A percentile compares a stretch with the other conserved stretches of the same genome.
These are phyloP conservation scores for Rattus rattus DNA, from an alignment of 2,113 vertebrate species.

Conservation along the genomic window DNA sequence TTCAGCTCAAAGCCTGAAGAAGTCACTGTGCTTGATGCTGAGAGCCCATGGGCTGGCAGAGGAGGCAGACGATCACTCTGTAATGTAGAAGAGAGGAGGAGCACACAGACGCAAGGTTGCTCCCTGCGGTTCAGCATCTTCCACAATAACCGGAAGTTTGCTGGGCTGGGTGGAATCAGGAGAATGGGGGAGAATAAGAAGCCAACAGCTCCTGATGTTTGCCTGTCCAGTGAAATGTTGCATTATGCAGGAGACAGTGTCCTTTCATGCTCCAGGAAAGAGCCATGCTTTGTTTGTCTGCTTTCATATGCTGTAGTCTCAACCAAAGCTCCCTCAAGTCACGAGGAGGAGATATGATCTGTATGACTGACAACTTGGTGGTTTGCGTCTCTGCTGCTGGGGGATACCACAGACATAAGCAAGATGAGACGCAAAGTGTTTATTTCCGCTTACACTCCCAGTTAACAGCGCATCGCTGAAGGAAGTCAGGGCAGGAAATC, in stretches of 20 bases:
- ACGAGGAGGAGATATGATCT: neutral
- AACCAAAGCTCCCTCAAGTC: neutral
- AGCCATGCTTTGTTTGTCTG: neutral
- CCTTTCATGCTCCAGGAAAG: neutral
- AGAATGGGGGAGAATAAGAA: neutral
- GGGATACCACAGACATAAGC: neutral
- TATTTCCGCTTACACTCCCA: too few species aligned
- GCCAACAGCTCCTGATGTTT: neutral
- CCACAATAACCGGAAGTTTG: neutral
- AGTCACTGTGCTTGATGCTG: neutral
- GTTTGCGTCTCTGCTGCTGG: neutral
- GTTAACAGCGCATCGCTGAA: neutral
- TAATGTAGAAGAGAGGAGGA: conserved; percentile 2
- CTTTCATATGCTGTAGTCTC: neutral
- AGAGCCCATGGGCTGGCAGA: neutral
- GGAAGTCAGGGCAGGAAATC: neutral
- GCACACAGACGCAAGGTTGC: conserved; percentile 25
- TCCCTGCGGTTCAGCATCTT: neutral
- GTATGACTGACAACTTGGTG: neutral
- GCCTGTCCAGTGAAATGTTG: neutral
- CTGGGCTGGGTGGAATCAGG: neutral
- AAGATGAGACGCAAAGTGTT: neutral
- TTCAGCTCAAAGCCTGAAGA: neutral
- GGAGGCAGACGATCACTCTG: conserved; percentile 30
- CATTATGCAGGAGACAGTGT: neutral